Conservation (phyloP, 2,113 vertebrate genomes). For the Toxotes jaculatrix region DNA sequence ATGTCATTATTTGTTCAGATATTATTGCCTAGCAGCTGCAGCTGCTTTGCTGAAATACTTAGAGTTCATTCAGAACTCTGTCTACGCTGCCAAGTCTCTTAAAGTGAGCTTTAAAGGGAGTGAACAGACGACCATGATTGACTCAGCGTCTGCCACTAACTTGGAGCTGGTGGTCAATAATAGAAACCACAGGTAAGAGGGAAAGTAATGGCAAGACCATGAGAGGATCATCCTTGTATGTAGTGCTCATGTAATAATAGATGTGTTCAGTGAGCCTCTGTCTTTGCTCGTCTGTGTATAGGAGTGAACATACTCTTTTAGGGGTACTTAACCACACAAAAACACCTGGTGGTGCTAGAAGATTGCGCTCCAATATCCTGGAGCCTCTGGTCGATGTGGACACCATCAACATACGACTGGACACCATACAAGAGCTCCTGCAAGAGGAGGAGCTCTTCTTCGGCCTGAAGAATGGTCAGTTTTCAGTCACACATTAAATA, state of each 20-base stretch:
- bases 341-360: constrained; percentile 92
- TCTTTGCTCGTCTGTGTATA: constrained; percentile 61
- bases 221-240: background rate
- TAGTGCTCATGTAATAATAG: background rate
- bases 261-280: background rate
- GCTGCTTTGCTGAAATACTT: constrained; percentile 96
- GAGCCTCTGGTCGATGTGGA: constrained; percentile 92
- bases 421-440: constrained; percentile 93
- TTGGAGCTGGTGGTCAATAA: constrained; percentile 95
- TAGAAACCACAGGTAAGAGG: constrained; percentile 89
- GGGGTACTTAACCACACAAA: constrained; percentile 95
- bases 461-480: constrained; percentile 90
- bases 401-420: constrained; percentile 92
- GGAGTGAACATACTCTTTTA: constrained; percentile 91
- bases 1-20: constrained; percentile 82
- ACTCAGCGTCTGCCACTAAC: constrained; percentile 92
- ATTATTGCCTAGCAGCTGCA: constrained; percentile 95
- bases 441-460: constrained; percentile 94
- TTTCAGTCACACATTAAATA: background rate
- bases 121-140: constrained; percentile 97
- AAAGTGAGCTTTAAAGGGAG: constrained; percentile 95
- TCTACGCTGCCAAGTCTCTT: constrained; percentile 94
- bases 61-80: constrained; percentile 94
- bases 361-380: constrained; percentile 94
- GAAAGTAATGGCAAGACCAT: background rate